A percentile compares a stretch with the other conserved stretches of the same genome.
These are phyloP conservation scores for Aphidius colemani DNA, from an alignment of 2,888 invertebrate genomes.

Conservation along the genomic window DNA sequence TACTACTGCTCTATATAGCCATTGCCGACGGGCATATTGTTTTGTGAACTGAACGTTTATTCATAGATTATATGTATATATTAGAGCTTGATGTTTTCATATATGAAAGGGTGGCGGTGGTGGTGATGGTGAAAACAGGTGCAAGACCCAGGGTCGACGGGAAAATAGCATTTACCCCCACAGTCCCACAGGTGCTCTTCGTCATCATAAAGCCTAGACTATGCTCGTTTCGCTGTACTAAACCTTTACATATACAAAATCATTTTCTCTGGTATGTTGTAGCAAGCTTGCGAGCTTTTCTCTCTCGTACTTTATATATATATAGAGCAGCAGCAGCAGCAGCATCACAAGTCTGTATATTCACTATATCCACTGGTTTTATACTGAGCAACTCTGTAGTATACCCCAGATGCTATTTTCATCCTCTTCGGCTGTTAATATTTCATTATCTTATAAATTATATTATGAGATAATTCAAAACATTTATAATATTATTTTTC, in stretches of 20 bases:
- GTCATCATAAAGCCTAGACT: slow-evolving; percentile 60
- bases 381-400: not conserved
- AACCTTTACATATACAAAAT: slow-evolving; percentile 36
- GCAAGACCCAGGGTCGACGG: slow-evolving; percentile 46
- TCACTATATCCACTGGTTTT: slow-evolving; percentile 17
- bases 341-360: slow-evolving; percentile 16
- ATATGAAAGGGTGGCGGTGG: slow-evolving; percentile 10
- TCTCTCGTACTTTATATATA: no score
- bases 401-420: not conserved
- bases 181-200: slow-evolving; percentile 59
- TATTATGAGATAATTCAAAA: no score
- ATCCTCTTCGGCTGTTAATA: no score
- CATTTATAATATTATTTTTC: no score
- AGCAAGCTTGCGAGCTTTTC: no score
- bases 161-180: slow-evolving; percentile 53
- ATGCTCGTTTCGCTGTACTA: slow-evolving; percentile 55
- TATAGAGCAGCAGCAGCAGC: slow-evolving; percentile 39
- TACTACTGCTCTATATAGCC: no score
- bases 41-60: no score
- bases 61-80: no score
- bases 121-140: slow-evolving; percentile 48
- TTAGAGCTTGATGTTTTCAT: not conserved
- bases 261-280: no score
- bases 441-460: no score
- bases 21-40: no score